A percentile compares a stretch with the other conserved stretches of the same genome.
These are phyloP conservation scores for Emydoidea blandingii DNA, from an alignment of 2,797 vertebrate species.

Conservation along the genomic window DNA sequence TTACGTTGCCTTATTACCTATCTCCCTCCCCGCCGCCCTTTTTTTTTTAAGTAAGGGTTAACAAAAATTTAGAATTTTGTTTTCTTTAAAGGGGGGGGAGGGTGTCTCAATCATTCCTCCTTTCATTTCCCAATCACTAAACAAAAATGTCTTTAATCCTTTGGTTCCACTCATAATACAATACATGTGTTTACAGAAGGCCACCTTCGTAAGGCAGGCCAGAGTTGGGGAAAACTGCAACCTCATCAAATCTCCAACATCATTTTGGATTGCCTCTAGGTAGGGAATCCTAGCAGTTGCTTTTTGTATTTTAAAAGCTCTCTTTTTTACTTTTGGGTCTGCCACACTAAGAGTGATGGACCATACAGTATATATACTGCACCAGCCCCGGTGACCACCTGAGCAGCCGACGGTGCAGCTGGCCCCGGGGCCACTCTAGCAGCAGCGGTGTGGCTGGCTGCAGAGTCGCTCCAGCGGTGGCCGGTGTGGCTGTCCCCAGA, in stretches of 20 bases:
- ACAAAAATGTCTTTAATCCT: background rate
- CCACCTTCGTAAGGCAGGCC: background rate
- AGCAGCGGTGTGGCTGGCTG: too few species aligned
- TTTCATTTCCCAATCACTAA: background rate
- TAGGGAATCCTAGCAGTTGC: background rate
- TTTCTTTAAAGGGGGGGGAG: background rate
- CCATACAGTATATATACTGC: too few species aligned
- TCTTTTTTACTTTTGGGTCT: background rate
- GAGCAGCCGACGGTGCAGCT: too few species aligned
- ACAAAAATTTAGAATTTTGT: background rate
- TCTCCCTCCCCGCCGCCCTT: rapidly evolving
- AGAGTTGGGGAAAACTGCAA: background rate
- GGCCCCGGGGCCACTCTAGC: too few species aligned
- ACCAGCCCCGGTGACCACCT: too few species aligned
- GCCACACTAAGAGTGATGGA: background rate
- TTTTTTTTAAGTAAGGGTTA: background rate
- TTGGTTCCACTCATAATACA: background rate
- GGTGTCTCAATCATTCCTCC: background rate
- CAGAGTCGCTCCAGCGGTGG: too few species aligned
- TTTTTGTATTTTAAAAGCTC: background rate
- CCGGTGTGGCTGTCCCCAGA: too few species aligned
- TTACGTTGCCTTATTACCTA: background rate
- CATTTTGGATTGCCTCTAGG: background rate
- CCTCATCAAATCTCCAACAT: background rate
- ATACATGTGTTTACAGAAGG: background rate